phyloP scores from a whole-genome alignment of 1,140 invertebrate genomes.

The Lepidurus packardi region DNA sequence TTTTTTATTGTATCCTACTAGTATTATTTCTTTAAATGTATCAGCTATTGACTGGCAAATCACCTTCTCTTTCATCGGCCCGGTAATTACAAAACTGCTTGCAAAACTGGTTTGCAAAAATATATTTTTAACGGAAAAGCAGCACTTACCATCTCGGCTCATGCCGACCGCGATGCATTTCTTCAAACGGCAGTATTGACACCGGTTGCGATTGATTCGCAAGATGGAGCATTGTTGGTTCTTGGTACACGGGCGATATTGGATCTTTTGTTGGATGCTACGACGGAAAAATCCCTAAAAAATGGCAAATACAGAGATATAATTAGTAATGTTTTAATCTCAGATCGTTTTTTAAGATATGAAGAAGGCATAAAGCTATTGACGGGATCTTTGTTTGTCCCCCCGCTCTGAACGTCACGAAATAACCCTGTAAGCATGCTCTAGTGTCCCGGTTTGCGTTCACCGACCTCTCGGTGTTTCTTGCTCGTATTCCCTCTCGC shows the following conservation, averaged over 20 bases:
- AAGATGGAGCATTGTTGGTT: constrained; percentile 96
- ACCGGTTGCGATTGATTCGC: constrained; percentile 92
- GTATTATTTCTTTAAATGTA: too few relatives aligned
- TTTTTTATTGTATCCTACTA: too few relatives aligned
- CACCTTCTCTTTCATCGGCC: background rate
- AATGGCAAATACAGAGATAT: background rate
- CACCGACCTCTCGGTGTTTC: background rate
- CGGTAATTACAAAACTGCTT: background rate
- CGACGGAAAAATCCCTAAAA: constrained; percentile 59
- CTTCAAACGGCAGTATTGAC: constrained; percentile 93
- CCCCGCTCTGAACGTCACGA: background rate
- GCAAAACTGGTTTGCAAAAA: background rate
- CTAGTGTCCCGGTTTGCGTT: constrained; percentile 11
- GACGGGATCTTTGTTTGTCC: background rate
- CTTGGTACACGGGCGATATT: constrained; percentile 94
- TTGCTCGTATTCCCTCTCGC: constrained; percentile 20
- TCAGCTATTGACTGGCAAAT: background rate
- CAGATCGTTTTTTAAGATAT: too few relatives aligned
- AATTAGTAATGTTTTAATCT: too few relatives aligned
- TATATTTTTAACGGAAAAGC: constrained; percentile 30
- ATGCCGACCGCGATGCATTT: constrained; percentile 98
- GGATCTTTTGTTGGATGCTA: constrained; percentile 96
- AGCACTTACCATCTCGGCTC: constrained; percentile 87
- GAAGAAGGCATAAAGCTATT: background rate
- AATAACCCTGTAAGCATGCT: background rate